These are phyloP conservation scores for Acleris cristana DNA, from an alignment of 2,888 invertebrate species.

Conservation along the genomic window DNA sequence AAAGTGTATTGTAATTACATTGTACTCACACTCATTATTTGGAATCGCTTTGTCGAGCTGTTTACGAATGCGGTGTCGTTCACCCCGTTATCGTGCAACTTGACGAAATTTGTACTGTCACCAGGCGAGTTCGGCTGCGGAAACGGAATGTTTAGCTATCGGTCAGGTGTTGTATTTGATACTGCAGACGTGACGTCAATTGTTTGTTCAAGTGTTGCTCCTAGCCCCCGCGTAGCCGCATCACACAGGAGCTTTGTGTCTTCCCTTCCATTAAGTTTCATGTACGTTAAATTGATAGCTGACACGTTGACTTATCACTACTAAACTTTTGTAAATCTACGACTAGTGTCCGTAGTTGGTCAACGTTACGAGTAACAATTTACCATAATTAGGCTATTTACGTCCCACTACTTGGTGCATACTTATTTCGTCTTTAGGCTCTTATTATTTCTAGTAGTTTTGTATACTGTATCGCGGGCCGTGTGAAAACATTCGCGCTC, in stretches of 20 bases:
- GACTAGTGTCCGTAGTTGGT: too few relatives aligned
- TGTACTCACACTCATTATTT: constrained; percentile 48
- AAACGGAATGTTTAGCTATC: constrained; percentile 38
- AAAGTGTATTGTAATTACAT: constrained; percentile 34
- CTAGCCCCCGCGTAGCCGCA: background rate
- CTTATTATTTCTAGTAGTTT: background rate
- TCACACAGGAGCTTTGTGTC: background rate
- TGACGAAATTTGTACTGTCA: constrained; percentile 53
- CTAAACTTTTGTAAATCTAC: too few relatives aligned
- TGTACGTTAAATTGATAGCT: too few relatives aligned
- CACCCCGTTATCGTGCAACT: constrained; percentile 66
- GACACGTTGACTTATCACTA: too few relatives aligned
- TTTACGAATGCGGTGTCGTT: constrained; percentile 66
- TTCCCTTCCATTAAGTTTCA: background rate
- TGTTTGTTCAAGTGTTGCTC: background rate
- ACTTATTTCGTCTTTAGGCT: background rate
- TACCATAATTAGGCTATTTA: too few relatives aligned
- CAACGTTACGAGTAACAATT: too few relatives aligned
- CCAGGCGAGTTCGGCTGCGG: constrained; percentile 40
- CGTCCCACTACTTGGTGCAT: too few relatives aligned
- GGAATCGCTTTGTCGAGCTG: constrained; percentile 52
- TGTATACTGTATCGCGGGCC: background rate
- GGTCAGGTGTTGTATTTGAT: constrained; percentile 32
- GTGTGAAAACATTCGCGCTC: constrained; percentile 10
- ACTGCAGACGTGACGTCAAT: constrained; percentile 20